phyloP scores from a whole-genome alignment of 2,113 vertebrate genomes.

The Podilymbus podiceps region DNA sequence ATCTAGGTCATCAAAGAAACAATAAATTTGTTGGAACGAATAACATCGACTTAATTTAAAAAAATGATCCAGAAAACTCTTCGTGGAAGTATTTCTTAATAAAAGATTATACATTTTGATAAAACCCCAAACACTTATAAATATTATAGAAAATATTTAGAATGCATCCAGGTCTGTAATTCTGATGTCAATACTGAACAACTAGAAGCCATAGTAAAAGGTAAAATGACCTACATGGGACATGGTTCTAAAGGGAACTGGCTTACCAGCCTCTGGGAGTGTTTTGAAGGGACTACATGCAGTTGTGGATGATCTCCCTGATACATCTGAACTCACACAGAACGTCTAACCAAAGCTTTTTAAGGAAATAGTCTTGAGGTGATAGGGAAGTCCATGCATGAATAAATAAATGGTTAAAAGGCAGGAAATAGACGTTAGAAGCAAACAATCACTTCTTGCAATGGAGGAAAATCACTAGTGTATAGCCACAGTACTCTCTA shows the following conservation, averaged over 20 bases:
- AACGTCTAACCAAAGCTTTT: background rate
- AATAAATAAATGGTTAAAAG: background rate
- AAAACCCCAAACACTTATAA: background rate
- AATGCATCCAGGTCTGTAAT: background rate
- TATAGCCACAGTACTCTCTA: too few relatives aligned
- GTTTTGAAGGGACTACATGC: background rate
- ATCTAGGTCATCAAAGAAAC: background rate
- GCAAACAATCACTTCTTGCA: background rate
- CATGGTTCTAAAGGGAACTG: background rate
- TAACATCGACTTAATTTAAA: background rate
- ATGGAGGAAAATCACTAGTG: background rate
- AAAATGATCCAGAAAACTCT: background rate
- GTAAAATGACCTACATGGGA: background rate
- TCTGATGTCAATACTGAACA: background rate
- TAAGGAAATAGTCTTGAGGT: background rate
- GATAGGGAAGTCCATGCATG: background rate
- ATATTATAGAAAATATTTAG: background rate
- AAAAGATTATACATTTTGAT: background rate
- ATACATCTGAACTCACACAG: background rate
- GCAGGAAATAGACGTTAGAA: background rate
- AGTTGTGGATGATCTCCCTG: background rate
- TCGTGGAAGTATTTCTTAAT: background rate
- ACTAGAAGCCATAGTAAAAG: background rate
- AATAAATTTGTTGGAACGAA: background rate
- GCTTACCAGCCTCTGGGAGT: background rate